Conservation (phyloP, 2,113 vertebrate species). For the Neodontobutis hainanensis region DNA sequence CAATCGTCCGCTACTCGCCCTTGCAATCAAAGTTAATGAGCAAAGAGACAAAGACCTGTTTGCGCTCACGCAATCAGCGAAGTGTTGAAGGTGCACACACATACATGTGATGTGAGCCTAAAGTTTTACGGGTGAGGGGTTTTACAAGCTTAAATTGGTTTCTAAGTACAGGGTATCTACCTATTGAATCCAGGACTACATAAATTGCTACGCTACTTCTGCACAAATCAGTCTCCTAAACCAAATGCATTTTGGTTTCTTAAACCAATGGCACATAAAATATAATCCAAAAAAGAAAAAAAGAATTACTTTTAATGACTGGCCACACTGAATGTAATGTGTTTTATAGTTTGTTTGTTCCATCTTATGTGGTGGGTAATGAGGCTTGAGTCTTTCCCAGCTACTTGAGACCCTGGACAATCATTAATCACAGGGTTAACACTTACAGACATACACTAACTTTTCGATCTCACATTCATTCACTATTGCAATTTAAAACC, state of each 20-base stretch:
- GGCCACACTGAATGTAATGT: neutral
- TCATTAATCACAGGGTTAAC: too few relatives aligned
- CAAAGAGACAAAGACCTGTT: slow-evolving; percentile 36
- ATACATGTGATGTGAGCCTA: slow-evolving; percentile 8
- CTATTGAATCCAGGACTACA: slow-evolving; percentile 56
- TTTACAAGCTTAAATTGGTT: slow-evolving; percentile 65
- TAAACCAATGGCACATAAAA: neutral
- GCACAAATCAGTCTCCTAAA: slow-evolving; percentile 11
- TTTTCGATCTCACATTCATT: too few relatives aligned
- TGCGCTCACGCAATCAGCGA: slow-evolving; percentile 42
- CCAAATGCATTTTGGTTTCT: neutral
- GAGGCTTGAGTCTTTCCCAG: neutral
- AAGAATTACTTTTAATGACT: neutral
- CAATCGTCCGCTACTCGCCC: slow-evolving; percentile 27
- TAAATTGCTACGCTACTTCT: slow-evolving; percentile 60
- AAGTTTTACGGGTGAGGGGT: slow-evolving; percentile 55
- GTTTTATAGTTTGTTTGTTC: neutral
- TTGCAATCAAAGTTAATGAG: slow-evolving; percentile 65
- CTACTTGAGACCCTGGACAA: too few relatives aligned
- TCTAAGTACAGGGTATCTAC: slow-evolving; percentile 63
- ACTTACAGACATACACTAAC: too few relatives aligned
- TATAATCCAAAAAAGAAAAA: neutral
- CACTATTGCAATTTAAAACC: too few relatives aligned
- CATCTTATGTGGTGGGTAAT: neutral
- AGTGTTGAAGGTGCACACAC: slow-evolving; percentile 25